Base-by-base conservation (phyloP, 2,797 vertebrate genomes). In the Denticeps clupeoides region DNA sequence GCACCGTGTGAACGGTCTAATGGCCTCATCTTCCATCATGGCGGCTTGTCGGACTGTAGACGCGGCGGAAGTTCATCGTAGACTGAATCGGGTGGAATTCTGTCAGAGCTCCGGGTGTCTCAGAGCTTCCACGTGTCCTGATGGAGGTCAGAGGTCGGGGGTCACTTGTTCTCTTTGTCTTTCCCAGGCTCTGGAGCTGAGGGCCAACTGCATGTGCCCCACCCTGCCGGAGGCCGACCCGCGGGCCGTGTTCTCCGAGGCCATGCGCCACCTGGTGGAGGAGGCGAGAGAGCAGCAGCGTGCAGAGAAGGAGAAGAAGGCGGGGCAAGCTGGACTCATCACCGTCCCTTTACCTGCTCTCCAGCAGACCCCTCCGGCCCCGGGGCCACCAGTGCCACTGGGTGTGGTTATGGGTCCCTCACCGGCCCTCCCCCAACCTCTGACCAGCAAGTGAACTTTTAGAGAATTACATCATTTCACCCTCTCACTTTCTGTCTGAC, bases 111-210 rank as follows among this genome's bases (percentile, higher is more conserved):
- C n/a, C n/a, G n/a, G n/a, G n/a, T n/a, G n/a, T n/a, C n/a, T n/a
- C n/a, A n/a, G n/a, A n/a, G n/a, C n/a, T n/a, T n/a, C n/a, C n/a
- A n/a, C n/a, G n/a, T n/a, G n/a, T n/a, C n/a, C n/a, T n/a, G n/a
- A n/a, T n/a, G 15, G 32, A 35, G 31, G 38, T 55, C 11, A 35
- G 27, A 41, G 37, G 33, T 51, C 23, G 49, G 40, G 52, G 24
- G 19, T 49, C 18, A 41, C 26, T 25, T 22, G 4, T 27, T 24
- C 22, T 40, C 6, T 44, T 5, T 67, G 51, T 58, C 45, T 60
- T 25, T 76, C 47, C n/a, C 71, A 97, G 94, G 90, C 88, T 62
- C 75, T 98, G 69, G 81, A 89, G 78, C 63, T 97, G 67, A 88
- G 92, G 59, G 86, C 87, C 49, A 71, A 43, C 32, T 97, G 92